These are phyloP conservation scores for Orussus abietinus DNA, from an alignment of 1,140 invertebrate species.

Conservation along the genomic window DNA sequence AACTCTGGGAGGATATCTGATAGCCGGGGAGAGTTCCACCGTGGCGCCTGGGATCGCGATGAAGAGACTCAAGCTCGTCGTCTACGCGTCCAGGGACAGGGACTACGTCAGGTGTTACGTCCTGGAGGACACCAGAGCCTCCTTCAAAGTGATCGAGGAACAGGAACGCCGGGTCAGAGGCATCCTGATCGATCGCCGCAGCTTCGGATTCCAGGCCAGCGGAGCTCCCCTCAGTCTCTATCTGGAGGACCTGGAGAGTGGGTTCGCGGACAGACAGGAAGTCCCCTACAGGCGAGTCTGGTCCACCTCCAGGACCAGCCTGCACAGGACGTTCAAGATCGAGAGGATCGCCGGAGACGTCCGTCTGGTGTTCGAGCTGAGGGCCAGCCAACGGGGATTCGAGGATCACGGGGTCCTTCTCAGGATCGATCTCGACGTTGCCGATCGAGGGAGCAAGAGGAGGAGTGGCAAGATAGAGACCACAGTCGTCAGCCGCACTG, in stretches of 20 bases:
- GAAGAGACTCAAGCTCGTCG: constrained; percentile 77
- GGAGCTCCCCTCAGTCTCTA: constrained; percentile 77
- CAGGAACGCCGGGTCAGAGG: constrained; percentile 79
- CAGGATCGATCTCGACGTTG: constrained; percentile 30
- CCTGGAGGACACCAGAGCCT: constrained; percentile 82
- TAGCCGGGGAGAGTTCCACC: constrained; percentile 66
- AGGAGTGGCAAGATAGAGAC: constrained; percentile 21
- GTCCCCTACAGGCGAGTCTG: constrained; percentile 87
- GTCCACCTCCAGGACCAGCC: constrained; percentile 75
- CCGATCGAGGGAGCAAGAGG: constrained; percentile 22
- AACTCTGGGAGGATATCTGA: constrained; percentile 73
- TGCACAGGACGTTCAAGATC: constrained; percentile 76
- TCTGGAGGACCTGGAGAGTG: constrained; percentile 72
- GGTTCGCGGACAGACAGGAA: constrained; percentile 70
- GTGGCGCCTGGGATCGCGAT: constrained; percentile 13
- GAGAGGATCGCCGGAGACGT: constrained; percentile 21
- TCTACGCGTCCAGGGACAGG: constrained; percentile 62
- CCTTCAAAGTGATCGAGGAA: not conserved
- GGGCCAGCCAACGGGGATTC: constrained; percentile 13
- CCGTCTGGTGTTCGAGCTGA: constrained; percentile 10
- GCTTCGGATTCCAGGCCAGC: constrained; percentile 79
- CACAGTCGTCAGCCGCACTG: constrained; percentile 20
- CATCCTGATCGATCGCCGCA: constrained; percentile 75
- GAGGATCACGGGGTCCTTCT: constrained; percentile 25
- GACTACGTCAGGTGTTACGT: constrained; percentile 80